Evolutionary conservation across 1,140 invertebrate genomes (phyloP).

Genomic region (Alviniconcha marisindica): DNA sequence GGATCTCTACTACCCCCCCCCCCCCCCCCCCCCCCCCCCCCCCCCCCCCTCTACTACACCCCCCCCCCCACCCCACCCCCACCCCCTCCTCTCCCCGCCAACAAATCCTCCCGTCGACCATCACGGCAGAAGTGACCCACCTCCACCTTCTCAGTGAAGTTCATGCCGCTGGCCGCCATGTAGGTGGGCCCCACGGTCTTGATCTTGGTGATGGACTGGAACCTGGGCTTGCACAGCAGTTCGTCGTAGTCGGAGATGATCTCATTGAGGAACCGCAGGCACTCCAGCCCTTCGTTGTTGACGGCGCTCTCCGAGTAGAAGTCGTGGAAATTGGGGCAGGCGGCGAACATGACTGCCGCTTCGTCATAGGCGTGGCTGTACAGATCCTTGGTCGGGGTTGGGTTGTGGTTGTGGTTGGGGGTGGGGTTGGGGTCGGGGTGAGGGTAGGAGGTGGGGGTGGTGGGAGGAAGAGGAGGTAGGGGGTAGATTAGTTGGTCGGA

Average conservation of each 20-base stretch:
- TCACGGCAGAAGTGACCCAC: not conserved
- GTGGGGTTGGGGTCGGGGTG: too few relatives aligned
- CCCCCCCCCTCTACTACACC: not conserved
- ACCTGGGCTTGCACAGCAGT: constrained; percentile 74
- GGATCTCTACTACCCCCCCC: not conserved
- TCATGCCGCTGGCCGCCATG: constrained; percentile 94
- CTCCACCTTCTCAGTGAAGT: not conserved
- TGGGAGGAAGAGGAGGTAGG: too few relatives aligned
- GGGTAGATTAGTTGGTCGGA: too few relatives aligned
- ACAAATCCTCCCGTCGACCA: not conserved
- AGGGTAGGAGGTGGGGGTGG: too few relatives aligned
- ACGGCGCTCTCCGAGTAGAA: constrained; percentile 80
- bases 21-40: too few relatives aligned
- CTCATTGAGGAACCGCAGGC: constrained; percentile 87
- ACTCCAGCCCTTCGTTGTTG: constrained; percentile 83
- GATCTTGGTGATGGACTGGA: constrained; percentile 92
- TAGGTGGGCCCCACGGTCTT: constrained; percentile 96
- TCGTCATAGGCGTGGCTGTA: constrained; percentile 90
- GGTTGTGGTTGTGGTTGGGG: too few relatives aligned
- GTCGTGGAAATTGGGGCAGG: constrained; percentile 86
- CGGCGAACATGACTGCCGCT: constrained; percentile 94
- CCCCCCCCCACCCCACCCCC: not conserved
- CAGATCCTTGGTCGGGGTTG: too few relatives aligned
- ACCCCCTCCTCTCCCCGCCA: not conserved
- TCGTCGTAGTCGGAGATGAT: constrained; percentile 96